Conservation (phyloP, 2,888 invertebrate species). For the Pristionchus exspectatus region DNA sequence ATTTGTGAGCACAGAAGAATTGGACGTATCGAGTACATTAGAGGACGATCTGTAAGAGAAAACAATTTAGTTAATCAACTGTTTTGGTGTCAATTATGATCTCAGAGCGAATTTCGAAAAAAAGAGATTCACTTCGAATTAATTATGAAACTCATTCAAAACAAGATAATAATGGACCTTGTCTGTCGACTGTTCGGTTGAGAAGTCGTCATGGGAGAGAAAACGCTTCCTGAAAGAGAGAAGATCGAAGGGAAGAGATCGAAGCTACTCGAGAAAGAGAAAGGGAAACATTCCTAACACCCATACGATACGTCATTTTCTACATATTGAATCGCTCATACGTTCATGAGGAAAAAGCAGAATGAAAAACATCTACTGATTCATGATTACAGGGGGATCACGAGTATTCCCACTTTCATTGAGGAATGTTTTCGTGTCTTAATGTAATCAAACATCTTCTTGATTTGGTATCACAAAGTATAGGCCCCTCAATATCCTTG, state of each 20-base stretch:
- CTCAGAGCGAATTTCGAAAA: neutral
- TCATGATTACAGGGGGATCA: neutral
- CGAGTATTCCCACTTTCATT: neutral
- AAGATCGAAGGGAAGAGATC: neutral
- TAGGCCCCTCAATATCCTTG: no score
- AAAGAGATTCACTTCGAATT: neutral
- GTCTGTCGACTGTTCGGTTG: conserved; percentile 24
- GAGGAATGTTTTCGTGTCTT: neutral
- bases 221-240: conserved; percentile 41
- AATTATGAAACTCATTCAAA: neutral
- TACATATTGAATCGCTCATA: conserved; percentile 29
- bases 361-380: conserved; percentile 9
- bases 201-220: conserved; percentile 47
- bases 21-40: conserved; percentile 44
- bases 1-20: conserved; percentile 51
- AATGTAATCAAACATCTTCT: neutral
- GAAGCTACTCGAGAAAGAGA: neutral
- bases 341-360: neutral
- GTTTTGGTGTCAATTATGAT: neutral
- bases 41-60: conserved; percentile 37
- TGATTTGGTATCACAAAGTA: no score
- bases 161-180: neutral
- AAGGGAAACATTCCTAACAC: neutral
- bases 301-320: conserved; percentile 8
- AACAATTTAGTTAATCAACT: neutral